Evolutionary conservation across 2,113 vertebrate species (phyloP), one percentile per base, ranked within the genome.

Genomic region (Apteryx mantelli): DNA sequence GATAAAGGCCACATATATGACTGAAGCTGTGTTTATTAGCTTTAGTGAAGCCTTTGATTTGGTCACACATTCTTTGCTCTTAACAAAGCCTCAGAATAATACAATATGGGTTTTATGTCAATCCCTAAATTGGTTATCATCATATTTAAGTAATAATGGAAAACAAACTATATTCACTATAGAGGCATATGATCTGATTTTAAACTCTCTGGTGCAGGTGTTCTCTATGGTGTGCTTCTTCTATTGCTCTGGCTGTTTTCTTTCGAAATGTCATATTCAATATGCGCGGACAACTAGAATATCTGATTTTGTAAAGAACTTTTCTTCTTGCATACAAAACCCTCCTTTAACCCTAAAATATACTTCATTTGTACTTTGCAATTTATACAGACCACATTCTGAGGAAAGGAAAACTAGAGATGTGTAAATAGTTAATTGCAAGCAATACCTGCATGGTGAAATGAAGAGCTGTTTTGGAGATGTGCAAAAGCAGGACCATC

Each of bases 11-110:
- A 96, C 79, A 88, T 96, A 96, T 88, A 97, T 94, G 95, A 95
- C 94, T 97, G 95, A 94, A 95, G 93, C 91, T 89, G 87, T 96
- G 87, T 97, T 97, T 98, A 97, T 97, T 98, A 96, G 95, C 92
- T 96, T 97, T 97, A 95, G 94, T 88, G 87, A 95, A 95, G 89
- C 73, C 94, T 98, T 97, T 97, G 95, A 96, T 96, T 96, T 94
- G 86, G 95, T 95, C 97, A 94, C 96, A 97, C 95, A 97, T 95
- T 97, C 96, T 95, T 96, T 94, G 81, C 89, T 95, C 93, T 93
- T 96, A 97, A 93, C 91, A 94, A 96, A 97, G 88, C 82, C 93
- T 95, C 91, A 95, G 91, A 97, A 96, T 86, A 96, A 89, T 88
- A 88, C 70, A 95, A 91, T 86, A 74, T 87, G 82, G 85, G 70